These are phyloP conservation scores for Leptinotarsa texana DNA, from an alignment of 1,140 invertebrate species.

Conservation along the genomic window DNA sequence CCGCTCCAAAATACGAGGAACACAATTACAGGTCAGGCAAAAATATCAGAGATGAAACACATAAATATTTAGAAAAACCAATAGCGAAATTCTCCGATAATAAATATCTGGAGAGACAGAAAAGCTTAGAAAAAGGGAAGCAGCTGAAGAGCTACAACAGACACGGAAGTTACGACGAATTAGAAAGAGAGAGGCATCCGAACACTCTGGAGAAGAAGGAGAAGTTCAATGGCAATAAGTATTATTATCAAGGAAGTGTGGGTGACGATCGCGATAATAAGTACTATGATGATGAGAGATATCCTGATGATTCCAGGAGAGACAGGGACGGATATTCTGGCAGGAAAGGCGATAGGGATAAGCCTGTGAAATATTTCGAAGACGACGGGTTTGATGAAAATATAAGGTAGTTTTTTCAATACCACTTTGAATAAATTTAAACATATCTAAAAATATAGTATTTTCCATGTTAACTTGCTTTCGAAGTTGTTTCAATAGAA, in stretches of 20 bases:
- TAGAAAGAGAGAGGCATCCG: slow-evolving; percentile 36
- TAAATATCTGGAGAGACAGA: slow-evolving; percentile 47
- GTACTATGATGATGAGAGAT: slow-evolving; percentile 26
- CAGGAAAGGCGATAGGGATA: slow-evolving; percentile 32
- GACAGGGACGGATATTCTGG: slow-evolving; percentile 17
- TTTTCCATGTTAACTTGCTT: background rate
- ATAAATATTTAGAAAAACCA: slow-evolving; percentile 46
- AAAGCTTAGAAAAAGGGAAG: slow-evolving; percentile 39
- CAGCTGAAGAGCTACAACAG: slow-evolving; percentile 25
- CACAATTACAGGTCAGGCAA: slow-evolving; percentile 21
- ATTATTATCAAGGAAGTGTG: slow-evolving; percentile 30
- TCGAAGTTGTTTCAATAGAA: background rate
- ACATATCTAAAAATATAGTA: background rate
- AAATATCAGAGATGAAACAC: slow-evolving; percentile 28
- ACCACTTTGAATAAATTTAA: background rate
- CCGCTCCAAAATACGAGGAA: slow-evolving; percentile 27
- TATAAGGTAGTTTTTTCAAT: slow-evolving; percentile 34
- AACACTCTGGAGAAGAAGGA: slow-evolving; percentile 26
- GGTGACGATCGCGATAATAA: slow-evolving; percentile 21
- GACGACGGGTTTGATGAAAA: slow-evolving; percentile 51
- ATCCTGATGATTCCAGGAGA: slow-evolving; percentile 21
- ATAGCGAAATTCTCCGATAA: slow-evolving; percentile 43
- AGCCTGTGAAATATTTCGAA: slow-evolving; percentile 42
- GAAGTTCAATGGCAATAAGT: slow-evolving; percentile 25
- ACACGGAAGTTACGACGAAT: slow-evolving; percentile 32